Evolutionary conservation across 2,113 vertebrate genomes (phyloP), one percentile per base, ranked within the genome.

Genomic region (Microtus pennsylvanicus): DNA sequence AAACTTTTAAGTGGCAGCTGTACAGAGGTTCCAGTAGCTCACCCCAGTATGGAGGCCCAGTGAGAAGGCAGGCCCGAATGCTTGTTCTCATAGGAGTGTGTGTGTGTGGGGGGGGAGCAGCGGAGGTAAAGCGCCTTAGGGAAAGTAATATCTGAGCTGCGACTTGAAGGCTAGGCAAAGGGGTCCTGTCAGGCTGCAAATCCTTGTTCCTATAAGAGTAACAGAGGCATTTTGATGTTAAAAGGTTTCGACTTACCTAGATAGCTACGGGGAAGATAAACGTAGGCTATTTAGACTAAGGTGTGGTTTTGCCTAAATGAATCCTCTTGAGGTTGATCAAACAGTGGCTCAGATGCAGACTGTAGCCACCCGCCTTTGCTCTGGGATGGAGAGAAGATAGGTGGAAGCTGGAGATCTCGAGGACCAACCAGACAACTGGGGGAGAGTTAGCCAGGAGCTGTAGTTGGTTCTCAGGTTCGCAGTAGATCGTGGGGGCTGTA

Each of bases 81-180:
- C 10, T 0, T 28, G 28, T 0, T 22, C 0, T 35, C 1, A 26
- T 10, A 28, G 38, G 21, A 16, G 6, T 1, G 7, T 47, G 47
- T 9, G 47, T 47, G 45, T 9, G 61, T 3, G 42, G 50, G 19
- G 3, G 47, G 28, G 80, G 77, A 67, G 38, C 78, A 69, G 82
- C 77, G 17, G 30, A 88, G 50, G 58, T 14, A 82, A 35, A 35
- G 16, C 9, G 86, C 61, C 78, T 35, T 22, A 21, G 26, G 22
- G 35, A 33, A 47, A 52, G 58, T 50, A 26, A 33, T 30, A 2
- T 91, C 17, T 63, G 58, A 65, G 26, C n/a, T 74, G 61, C 58
- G 58, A 90, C 42, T 58, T 65, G 50, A 91, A 72, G 17, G 35
- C 21, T 75, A 67, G 28, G 45, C 4, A 3, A 4, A 16, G 42